A percentile compares a stretch with the other conserved stretches of the same genome.
Conservation (phyloP, 2,113 vertebrate genomes). For the Prionailurus bengalensis region DNA sequence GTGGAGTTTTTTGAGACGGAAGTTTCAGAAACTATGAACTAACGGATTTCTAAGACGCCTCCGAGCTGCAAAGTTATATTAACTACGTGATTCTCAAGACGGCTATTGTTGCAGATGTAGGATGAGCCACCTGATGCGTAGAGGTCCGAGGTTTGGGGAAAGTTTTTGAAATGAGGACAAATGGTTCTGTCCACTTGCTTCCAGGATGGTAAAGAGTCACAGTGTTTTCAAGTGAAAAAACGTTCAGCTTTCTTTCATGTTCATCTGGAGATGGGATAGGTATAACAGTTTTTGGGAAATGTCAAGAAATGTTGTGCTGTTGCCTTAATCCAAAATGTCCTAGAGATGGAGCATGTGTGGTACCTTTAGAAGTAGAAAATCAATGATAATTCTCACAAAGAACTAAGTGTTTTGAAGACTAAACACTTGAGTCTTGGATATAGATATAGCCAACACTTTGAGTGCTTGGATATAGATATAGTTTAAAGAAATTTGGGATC, state of each 20-base stretch:
- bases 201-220: neutral
- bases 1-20: constrained; percentile 3
- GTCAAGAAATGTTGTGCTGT: constrained; percentile 23
- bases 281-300: constrained; percentile 25
- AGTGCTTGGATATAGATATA: neutral
- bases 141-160: neutral
- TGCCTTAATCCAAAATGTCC: constrained; percentile 4
- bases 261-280: neutral
- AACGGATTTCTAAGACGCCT: neutral
- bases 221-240: neutral
- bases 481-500: constrained; percentile 5
- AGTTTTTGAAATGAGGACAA: constrained; percentile 45
- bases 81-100: constrained; percentile 24
- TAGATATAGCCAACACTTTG: neutral
- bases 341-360: neutral
- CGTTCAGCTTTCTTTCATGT: neutral
- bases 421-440: neutral
- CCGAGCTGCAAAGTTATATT: neutral
- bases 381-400: constrained; percentile 29
- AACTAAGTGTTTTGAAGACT: constrained; percentile 32
- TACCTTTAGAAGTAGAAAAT: constrained; percentile 47
- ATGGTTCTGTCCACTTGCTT: constrained; percentile 19
- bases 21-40: constrained; percentile 9
- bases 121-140: neutral
- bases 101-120: neutral